A percentile compares a stretch with the other conserved stretches of the same genome.
phyloP scores from a whole-genome alignment of 2,113 vertebrate species.

The Bufo bufo region DNA sequence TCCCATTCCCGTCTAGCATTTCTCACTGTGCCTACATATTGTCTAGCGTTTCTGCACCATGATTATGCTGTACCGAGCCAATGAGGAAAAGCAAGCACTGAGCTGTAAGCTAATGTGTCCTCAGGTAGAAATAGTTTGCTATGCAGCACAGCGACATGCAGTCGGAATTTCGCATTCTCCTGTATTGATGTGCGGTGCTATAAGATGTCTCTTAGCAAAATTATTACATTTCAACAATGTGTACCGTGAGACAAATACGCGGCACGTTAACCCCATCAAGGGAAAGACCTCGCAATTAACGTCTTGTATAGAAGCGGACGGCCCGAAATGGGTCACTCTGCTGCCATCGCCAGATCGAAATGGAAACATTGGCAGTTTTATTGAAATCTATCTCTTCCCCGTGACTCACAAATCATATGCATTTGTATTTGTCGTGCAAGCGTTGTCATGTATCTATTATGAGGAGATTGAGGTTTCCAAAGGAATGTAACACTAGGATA shows the following conservation, averaged over 20 bases:
- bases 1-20: neutral
- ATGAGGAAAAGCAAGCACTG: slow-evolving; percentile 23
- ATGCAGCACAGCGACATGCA: neutral
- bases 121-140: slow-evolving; percentile 40
- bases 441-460: slow-evolving; percentile 48
- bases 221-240: neutral
- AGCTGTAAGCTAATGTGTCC: neutral
- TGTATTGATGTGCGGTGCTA: neutral
- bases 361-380: slow-evolving; percentile 31
- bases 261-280: neutral
- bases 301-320: slow-evolving; percentile 2
- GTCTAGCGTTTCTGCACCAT: slow-evolving; percentile 19
- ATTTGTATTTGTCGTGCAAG: slow-evolving; percentile 38
- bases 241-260: neutral
- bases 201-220: neutral
- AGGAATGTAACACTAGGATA: slow-evolving; percentile 10
- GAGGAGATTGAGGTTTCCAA: neutral
- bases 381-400: slow-evolving; percentile 30
- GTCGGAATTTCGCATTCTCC: slow-evolving; percentile 29
- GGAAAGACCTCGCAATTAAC: slow-evolving; percentile 27
- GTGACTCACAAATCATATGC: slow-evolving; percentile 38
- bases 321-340: slow-evolving; percentile 6
- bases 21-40: neutral
- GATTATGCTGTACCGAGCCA: neutral
- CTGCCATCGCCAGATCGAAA: slow-evolving; percentile 20